Base-by-base conservation (phyloP, 1,140 invertebrate genomes). In the Leptoteleia sp. region DNA sequence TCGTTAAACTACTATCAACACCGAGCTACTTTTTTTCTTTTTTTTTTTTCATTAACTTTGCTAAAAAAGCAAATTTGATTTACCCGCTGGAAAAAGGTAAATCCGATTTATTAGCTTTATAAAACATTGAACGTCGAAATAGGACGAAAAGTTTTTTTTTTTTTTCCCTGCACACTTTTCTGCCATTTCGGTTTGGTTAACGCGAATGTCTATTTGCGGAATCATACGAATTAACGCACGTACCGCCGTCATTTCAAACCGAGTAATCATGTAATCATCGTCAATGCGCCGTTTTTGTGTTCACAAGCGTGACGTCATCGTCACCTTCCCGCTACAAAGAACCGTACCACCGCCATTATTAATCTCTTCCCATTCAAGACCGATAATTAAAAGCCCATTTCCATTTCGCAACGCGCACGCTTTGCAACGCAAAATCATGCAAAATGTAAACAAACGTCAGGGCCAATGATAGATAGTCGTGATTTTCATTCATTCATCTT, bases 361-460 rank as follows among this genome's bases (percentile, higher is more conserved):
- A 62, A 62, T 62, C 31, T 62, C 33, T 47, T 48, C 43, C 13
- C 33, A 48, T 62, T 62, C 43, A 48, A 43, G 15, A 33, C 22
- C 16, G 12, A 59, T 35, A 68, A 68, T 68, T 68, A 68, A 57
- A 57, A 57, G 43, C 52, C 48, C 64, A 48, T 48, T 68, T 57
- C 19, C 29, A 37, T 54, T 54, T 54, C 62, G 40, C 40, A 67
- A 54, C 8, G 16, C 7, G 27, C 22, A 1, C 33, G 5, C 52
- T 47, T 57, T 57, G 64, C 33, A 57, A 57, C 33, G 42, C 64
- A 17, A 48, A 57, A 40, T 57, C 50, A 55, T 35, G 62, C 38
- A 35, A 65, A 65, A 45, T 37, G 43, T 48, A 68, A 68, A 68
- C 64, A 68, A 61, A 61, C 55, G 55, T 50, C 54, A 52, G 22